Base-by-base conservation (phyloP, 2,797 vertebrate genomes). In the Microctenopoma stevenorrisi region DNA sequence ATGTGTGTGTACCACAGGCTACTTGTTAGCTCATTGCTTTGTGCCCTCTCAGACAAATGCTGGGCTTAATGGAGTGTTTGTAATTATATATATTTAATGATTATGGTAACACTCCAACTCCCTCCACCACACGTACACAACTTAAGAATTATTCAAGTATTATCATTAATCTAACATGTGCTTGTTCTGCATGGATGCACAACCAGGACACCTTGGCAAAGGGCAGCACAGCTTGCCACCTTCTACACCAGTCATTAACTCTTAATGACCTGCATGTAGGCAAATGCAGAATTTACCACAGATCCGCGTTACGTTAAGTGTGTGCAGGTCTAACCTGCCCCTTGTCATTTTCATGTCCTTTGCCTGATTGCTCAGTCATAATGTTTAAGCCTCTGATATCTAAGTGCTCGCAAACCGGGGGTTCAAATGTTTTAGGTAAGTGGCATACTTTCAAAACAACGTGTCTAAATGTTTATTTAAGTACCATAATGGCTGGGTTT, bases 81-180 rank as follows among this genome's bases (percentile, higher is more conserved):
- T 88, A 81, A 89, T 87, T 85, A 76, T 35, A 35, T 54, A 85
- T 76, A 85, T 78, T 77, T 84, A 87, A 89, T 85, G 72, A 81
- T 64, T 76, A 43, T 64, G 28, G 67, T 54, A 38, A 40, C 50
- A 13, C 3, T 30, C 15, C 42, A n/a, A 18, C 40, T 35, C 26
- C 18, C 38, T 30, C n/a, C 37, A 26, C 15, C 4, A 11, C 57
- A 62, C 63, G 46, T 38, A 75, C 71, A 78, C 66, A 85, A 72
- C 50, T 82, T 66, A 49, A 77, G 79, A 82, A 86, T 81, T 72
- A 79, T 26, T 8, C 6, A 10, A 69, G 57, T 62, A 11, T 64
- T 57, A 71, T 86, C 72, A 82, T 87, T 85, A 86, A 86, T 87
- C 63, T 83, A 85, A 81, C 74, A 75, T 79, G 83, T 79, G 73